Percentiles rank a stretch among this genome's conserved stretches.
phyloP scores from a whole-genome alignment of 1,140 invertebrate species.

The Drosophila serrata region DNA sequence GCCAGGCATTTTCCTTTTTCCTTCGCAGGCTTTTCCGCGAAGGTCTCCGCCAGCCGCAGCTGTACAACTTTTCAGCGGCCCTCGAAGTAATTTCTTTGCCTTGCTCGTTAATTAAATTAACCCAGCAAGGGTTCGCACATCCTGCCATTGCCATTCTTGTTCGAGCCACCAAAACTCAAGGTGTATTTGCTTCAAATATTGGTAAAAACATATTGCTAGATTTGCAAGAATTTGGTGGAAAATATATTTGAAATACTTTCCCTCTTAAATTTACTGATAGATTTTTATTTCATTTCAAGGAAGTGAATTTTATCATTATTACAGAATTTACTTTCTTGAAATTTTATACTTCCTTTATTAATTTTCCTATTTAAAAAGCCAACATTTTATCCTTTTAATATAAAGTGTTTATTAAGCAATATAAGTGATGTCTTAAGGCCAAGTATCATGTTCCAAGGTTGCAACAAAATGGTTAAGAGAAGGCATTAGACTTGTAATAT shows the following conservation, averaged over 20 bases:
- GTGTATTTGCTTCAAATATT: too few species aligned
- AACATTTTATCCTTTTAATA: neutral
- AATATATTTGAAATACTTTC: neutral
- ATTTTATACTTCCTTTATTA: neutral
- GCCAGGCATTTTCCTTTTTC: conserved; percentile 34
- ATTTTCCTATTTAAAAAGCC: neutral
- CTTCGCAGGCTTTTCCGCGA: conserved; percentile 33
- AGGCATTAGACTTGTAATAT: neutral
- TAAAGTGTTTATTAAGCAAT: neutral
- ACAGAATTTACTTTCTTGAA: neutral
- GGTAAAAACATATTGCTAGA: too few species aligned
- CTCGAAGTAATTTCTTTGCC: conserved; percentile 65
- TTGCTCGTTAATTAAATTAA: conserved; percentile 78
- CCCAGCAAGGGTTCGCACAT: conserved; percentile 49
- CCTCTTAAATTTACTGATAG: neutral
- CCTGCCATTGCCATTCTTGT: conserved; percentile 13
- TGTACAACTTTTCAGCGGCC: conserved; percentile 28
- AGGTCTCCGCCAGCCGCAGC: conserved; percentile 46
- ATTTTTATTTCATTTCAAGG: too few species aligned
- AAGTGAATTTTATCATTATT: too few species aligned
- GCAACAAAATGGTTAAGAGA: neutral
- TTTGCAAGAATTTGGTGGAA: too few species aligned
- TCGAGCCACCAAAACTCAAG: conserved; percentile 9
- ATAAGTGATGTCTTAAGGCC: neutral
- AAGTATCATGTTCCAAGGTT: neutral